These are phyloP conservation scores for Tortrix viridana DNA, from an alignment of 2,888 invertebrate genomes.

Conservation along the genomic window DNA sequence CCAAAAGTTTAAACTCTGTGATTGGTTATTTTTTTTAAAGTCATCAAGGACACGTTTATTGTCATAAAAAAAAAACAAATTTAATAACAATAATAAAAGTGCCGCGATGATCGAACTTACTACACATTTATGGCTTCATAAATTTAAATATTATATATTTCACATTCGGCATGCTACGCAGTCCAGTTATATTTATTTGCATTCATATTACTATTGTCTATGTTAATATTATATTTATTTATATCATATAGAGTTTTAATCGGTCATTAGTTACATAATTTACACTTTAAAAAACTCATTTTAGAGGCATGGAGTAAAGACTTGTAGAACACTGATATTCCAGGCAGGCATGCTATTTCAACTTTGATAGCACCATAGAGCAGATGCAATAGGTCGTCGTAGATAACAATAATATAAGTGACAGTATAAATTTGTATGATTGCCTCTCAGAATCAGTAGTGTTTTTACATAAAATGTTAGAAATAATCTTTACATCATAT, in stretches of 20 bases:
- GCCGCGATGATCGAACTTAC: constrained; percentile 8
- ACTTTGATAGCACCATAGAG: constrained; percentile 11
- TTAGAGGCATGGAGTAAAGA: constrained; percentile 29
- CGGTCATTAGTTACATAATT: constrained; percentile 10
- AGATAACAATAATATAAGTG: neutral
- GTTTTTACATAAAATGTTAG: too few relatives aligned
- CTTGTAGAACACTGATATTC: constrained; percentile 17
- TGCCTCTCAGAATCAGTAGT: too few relatives aligned
- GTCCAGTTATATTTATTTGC: constrained; percentile 33
- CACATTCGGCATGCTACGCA: constrained; percentile 33
- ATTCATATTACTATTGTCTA: constrained; percentile 22
- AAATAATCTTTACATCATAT: too few relatives aligned
- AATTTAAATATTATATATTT: constrained; percentile 23
- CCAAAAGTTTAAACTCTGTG: neutral
- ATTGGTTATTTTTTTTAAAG: neutral
- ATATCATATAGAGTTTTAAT: neutral
- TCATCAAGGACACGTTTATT: constrained; percentile 16
- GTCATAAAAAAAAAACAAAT: neutral
- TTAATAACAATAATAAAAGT: neutral
- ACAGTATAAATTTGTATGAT: neutral
- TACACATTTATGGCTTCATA: constrained; percentile 27
- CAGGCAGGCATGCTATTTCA: constrained; percentile 22
- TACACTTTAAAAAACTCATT: constrained; percentile 4
- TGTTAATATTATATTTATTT: constrained; percentile 5
- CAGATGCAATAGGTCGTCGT: constrained; percentile 4